These are phyloP conservation scores for Anarsia innoxiella DNA, from an alignment of 2,888 invertebrate species.

Conservation along the genomic window DNA sequence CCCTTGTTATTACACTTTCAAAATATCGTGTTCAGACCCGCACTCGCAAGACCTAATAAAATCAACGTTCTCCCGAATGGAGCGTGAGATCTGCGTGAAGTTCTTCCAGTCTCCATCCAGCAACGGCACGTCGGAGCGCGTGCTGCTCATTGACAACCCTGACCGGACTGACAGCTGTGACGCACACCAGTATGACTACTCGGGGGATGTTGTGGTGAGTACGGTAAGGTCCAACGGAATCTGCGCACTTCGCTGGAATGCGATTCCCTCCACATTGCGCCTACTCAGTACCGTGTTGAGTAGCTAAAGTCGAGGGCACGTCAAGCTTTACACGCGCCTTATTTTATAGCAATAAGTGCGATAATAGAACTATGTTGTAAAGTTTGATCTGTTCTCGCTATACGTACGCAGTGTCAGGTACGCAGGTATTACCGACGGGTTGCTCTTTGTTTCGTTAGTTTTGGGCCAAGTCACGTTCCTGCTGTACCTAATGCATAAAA, in stretches of 20 bases:
- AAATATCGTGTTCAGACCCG: conserved; percentile 40
- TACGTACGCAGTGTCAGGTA: background rate
- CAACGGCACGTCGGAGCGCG: background rate
- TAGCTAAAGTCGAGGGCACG: background rate
- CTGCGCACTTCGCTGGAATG: too few relatives aligned
- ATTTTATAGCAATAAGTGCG: too few relatives aligned
- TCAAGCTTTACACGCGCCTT: background rate
- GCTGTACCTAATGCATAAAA: background rate
- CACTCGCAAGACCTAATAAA: conserved; percentile 54
- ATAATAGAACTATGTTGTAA: too few relatives aligned
- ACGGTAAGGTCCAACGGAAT: too few relatives aligned
- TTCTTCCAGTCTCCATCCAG: conserved; percentile 45
- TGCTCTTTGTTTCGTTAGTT: too few relatives aligned
- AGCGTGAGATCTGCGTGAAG: conserved; percentile 51
- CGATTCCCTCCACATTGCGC: too few relatives aligned
- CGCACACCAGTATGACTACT: conserved; percentile 30
- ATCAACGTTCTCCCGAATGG: conserved; percentile 30
- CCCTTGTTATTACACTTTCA: background rate
- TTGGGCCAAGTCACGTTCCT: background rate
- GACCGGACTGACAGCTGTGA: conserved; percentile 24
- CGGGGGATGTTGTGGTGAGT: background rate
- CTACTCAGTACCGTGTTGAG: too few relatives aligned
- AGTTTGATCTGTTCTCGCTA: too few relatives aligned
- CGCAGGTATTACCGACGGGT: too few relatives aligned
- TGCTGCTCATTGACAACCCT: background rate